phyloP scores from a whole-genome alignment of 2,888 invertebrate genomes.

The Phorcus lineatus region DNA sequence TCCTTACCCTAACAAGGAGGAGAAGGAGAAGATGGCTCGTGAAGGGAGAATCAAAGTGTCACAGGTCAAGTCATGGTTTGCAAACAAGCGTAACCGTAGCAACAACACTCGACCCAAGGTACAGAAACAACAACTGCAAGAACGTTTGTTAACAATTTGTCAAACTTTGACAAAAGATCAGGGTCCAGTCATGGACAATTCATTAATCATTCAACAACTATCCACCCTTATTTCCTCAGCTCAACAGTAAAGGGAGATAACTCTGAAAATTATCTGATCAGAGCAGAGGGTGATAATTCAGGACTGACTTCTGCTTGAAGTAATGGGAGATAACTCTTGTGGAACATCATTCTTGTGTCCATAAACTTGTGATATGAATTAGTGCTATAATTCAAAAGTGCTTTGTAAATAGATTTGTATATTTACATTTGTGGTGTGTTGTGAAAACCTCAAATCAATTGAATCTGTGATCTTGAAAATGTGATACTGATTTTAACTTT shows the following conservation, averaged over 20 bases:
- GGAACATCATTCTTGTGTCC: too few relatives aligned
- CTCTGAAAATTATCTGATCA: neutral
- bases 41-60: constrained; percentile 60
- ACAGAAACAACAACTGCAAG: constrained; percentile 64
- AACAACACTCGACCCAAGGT: constrained; percentile 70
- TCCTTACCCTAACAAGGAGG: constrained; percentile 67
- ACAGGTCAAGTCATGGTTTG: constrained; percentile 73
- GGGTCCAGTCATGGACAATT: constrained; percentile 57
- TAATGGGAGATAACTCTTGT: neutral
- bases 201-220: constrained; percentile 65
- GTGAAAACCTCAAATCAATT: neutral
- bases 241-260: neutral
- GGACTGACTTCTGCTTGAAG: neutral
- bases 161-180: constrained; percentile 58
- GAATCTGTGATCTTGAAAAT: neutral
- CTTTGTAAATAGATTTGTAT: neutral
- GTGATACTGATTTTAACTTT: too few relatives aligned
- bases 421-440: neutral
- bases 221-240: constrained; percentile 54
- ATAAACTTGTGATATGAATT: neutral
- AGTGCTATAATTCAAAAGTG: neutral
- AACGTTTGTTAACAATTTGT: constrained; percentile 61
- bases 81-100: constrained; percentile 70
- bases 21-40: constrained; percentile 61
- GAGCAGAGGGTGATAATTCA: neutral